Evolutionary conservation across 2,888 invertebrate genomes (phyloP).

Genomic region (Erebia palarica): DNA sequence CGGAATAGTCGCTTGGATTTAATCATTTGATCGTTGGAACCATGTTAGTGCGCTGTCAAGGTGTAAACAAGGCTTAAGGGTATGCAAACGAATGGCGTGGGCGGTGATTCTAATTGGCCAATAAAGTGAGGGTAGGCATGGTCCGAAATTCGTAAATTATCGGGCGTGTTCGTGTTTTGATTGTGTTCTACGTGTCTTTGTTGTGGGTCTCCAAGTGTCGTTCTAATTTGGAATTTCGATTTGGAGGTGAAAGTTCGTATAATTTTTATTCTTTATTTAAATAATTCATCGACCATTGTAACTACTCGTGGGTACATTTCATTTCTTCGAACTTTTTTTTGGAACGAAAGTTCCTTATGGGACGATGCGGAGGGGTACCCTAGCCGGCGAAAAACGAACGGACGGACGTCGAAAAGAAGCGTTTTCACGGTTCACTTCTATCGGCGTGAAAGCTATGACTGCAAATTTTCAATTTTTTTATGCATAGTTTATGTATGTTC

Average conservation of each 20-base stretch:
- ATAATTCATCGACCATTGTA: neutral
- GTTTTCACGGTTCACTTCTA: too few relatives aligned
- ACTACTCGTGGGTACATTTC: neutral
- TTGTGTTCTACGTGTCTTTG: constrained; percentile 20
- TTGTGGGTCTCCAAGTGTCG: constrained; percentile 36
- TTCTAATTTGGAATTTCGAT: constrained; percentile 15
- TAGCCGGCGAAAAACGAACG: too few relatives aligned
- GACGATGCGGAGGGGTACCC: too few relatives aligned
- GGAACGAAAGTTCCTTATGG: too few relatives aligned
- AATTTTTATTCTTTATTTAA: constrained; percentile 12
- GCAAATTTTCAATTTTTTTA: too few relatives aligned
- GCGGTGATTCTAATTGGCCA: constrained; percentile 60
- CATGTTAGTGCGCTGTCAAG: neutral
- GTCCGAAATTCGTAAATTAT: constrained; percentile 39
- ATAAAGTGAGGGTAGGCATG: constrained; percentile 52
- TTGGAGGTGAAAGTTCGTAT: constrained; percentile 19
- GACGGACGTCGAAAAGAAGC: too few relatives aligned
- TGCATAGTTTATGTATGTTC: too few relatives aligned
- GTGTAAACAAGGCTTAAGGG: constrained; percentile 21
- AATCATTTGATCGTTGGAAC: neutral
- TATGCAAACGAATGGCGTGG: constrained; percentile 59
- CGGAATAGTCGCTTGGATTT: neutral
- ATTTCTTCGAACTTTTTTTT: too few relatives aligned
- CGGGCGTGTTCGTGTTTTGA: constrained; percentile 32
- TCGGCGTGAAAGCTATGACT: too few relatives aligned